phyloP scores from a whole-genome alignment of 2,888 invertebrate genomes.

The Drosophila mulleri region DNA sequence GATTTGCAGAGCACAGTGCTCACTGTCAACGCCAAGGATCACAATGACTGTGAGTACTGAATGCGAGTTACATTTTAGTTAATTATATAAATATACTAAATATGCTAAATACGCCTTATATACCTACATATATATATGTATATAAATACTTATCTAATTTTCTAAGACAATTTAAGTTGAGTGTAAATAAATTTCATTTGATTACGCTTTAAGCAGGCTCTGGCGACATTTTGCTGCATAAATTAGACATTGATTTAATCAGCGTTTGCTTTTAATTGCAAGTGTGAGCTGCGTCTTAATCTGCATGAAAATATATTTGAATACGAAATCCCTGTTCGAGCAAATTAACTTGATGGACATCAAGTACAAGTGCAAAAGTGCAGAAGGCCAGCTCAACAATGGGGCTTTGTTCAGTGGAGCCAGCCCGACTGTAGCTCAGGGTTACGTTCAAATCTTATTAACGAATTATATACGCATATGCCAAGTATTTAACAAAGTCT shows the following conservation, averaged over 20 bases:
- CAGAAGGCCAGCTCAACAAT: neutral
- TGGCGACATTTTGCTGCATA: constrained; percentile 49
- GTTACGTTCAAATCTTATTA: constrained; percentile 5
- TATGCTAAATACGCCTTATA: too few relatives aligned
- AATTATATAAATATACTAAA: too few relatives aligned
- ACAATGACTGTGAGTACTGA: constrained; percentile 96
- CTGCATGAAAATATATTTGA: constrained; percentile 16
- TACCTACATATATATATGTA: too few relatives aligned
- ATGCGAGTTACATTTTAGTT: neutral
- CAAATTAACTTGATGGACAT: neutral
- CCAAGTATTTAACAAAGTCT: neutral
- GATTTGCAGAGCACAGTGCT: constrained; percentile 98
- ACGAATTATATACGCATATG: neutral
- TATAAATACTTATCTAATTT: neutral
- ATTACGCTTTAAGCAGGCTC: constrained; percentile 29
- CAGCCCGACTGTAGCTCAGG: neutral
- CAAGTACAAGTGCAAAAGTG: too few relatives aligned
- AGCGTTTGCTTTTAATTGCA: constrained; percentile 49
- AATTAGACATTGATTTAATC: constrained; percentile 71
- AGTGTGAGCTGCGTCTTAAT: constrained; percentile 10
- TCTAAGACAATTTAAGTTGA: constrained; percentile 39
- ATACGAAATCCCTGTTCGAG: neutral
- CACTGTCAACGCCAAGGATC: constrained; percentile 99
- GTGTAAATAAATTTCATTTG: constrained; percentile 35
- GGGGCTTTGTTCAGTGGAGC: neutral